phyloP scores from a whole-genome alignment of 2,113 vertebrate species.

The Euleptes europaea region DNA sequence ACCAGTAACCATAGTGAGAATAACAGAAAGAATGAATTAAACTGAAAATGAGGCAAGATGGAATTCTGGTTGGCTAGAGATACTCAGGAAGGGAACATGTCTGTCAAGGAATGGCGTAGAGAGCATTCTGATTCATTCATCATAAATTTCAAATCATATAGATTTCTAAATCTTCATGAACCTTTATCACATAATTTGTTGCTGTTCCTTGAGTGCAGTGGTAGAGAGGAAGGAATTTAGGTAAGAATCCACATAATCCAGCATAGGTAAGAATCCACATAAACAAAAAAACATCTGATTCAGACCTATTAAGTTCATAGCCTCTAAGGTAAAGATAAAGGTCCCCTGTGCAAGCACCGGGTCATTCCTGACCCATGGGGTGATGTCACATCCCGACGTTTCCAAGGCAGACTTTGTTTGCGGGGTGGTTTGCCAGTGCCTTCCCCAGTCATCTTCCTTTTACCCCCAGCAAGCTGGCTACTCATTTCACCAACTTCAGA shows the following conservation, averaged over 20 bases:
- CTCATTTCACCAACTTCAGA: too few relatives aligned
- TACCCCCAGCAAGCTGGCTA: too few relatives aligned
- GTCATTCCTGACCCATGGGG: too few relatives aligned
- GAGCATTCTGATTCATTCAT: conserved; percentile 15
- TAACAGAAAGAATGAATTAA: neutral
- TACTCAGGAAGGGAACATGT: neutral
- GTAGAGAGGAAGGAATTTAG: neutral
- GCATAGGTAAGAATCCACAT: conserved; percentile 27
- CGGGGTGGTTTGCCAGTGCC: too few relatives aligned
- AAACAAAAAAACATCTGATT: neutral
- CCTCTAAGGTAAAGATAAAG: too few relatives aligned
- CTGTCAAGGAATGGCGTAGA: neutral
- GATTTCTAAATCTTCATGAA: neutral
- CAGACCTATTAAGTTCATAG: neutral
- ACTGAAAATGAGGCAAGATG: neutral
- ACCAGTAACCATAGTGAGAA: neutral
- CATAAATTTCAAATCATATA: neutral
- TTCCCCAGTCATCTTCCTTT: too few relatives aligned
- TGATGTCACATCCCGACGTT: too few relatives aligned
- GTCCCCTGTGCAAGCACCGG: too few relatives aligned
- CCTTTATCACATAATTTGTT: neutral
- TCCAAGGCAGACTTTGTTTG: too few relatives aligned
- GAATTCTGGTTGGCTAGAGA: conserved; percentile 19
- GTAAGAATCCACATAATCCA: conserved; percentile 11
- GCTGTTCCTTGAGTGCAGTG: neutral